Base-by-base conservation (phyloP, 2,797 vertebrate species). In the Margarornis squamiger region DNA sequence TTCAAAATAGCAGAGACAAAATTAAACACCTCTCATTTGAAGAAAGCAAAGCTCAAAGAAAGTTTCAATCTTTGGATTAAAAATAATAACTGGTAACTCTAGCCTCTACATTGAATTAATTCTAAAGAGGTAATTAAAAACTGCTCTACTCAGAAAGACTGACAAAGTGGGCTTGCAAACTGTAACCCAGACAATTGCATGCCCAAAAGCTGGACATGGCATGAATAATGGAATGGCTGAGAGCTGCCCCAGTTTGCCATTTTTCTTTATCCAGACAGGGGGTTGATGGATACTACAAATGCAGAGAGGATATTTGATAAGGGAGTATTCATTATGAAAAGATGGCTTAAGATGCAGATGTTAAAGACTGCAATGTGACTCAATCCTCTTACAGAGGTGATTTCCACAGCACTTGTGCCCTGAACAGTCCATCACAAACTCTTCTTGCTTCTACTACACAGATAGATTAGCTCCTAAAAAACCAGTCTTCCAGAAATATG, bases 361-460 rank as follows among this genome's bases (percentile, higher is more conserved):
- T 77, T 46, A 55, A 86, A 70, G 73, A 78, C 39, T 51, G 54
- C 62, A 90, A 81, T 74, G 72, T 34, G 59, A 51, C n/a, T 55
- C 29, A 62, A 45, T 84, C 88, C 90, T 96, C 94, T 95, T 93
- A 92, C 7, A 61, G 48, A 90, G 49, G 39, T 72, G 92, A 94
- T 75, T 88, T 66, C 59, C 46, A 72, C n/a, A 87, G 65, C 20
- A 43, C 57, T 72, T 58, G 43, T 41, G 11, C 43, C 41, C 51
- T 57, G n/a, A 39, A 51, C 1, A 8, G 45, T 15, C 22, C n/a
- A 66, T 72, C 34, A 21, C 45, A 90, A 76, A 63, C 34, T 70
- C 48, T 67, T 67, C 46, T 55, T 75, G 49, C 12, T 86, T 86
- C 83, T 75, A 29, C 9, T 38, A 2, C 22, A 77, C 7, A 77